A percentile compares a stretch with the other conserved stretches of the same genome.
Conservation (phyloP, 2,888 invertebrate genomes). For the Cosmia pyralina region DNA sequence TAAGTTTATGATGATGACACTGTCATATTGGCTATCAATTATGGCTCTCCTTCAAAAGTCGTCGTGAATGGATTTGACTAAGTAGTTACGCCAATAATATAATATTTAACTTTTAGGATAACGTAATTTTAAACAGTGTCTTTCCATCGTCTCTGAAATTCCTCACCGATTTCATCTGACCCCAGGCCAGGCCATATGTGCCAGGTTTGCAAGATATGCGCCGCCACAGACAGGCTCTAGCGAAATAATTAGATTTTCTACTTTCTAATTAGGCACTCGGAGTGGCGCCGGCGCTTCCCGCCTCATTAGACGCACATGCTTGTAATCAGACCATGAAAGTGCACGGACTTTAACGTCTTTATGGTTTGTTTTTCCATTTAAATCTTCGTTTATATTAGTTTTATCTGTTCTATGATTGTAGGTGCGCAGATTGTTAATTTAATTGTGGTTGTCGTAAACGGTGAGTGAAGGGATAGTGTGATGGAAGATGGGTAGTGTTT, state of each 20-base stretch:
- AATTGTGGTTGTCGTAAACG: background rate
- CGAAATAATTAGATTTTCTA: constrained; percentile 78
- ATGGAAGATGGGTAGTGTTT: background rate
- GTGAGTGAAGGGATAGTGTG: background rate
- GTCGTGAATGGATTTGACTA: background rate
- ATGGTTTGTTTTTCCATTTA: constrained; percentile 33
- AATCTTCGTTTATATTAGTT: constrained; percentile 18
- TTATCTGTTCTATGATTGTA: background rate
- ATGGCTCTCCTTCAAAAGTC: background rate
- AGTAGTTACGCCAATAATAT: background rate
- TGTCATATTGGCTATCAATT: background rate
- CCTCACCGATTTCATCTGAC: constrained; percentile 27
- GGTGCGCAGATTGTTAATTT: background rate
- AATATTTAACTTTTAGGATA: background rate
- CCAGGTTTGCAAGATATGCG: constrained; percentile 28
- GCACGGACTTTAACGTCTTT: constrained; percentile 18
- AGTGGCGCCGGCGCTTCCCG: constrained; percentile 68
- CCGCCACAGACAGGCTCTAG: constrained; percentile 45
- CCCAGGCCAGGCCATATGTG: constrained; percentile 4
- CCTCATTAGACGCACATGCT: constrained; percentile 65
- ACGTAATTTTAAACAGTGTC: background rate
- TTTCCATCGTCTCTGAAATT: constrained; percentile 3
- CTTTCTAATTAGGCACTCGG: constrained; percentile 80
- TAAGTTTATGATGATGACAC: background rate
- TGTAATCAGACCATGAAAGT: constrained; percentile 56